Conservation (phyloP, 2,888 invertebrate genomes). For the Lysandra bellargus region DNA sequence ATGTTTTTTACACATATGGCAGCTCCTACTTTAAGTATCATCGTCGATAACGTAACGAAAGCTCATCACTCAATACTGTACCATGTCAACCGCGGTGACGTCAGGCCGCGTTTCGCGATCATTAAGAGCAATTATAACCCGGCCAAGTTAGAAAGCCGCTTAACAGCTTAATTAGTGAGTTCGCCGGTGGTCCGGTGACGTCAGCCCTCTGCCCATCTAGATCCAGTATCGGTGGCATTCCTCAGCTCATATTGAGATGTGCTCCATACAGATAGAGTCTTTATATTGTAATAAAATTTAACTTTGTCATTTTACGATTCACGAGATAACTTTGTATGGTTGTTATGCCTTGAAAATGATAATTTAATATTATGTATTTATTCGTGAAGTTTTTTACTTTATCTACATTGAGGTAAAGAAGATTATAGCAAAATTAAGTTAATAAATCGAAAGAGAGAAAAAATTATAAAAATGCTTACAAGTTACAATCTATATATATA, state of each 20-base stretch:
- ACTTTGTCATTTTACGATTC: slow-evolving; percentile 27
- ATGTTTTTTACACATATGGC: background rate
- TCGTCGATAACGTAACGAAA: background rate
- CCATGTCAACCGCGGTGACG: slow-evolving; percentile 3
- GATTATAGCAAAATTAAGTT: no score
- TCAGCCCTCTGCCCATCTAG: slow-evolving; percentile 36
- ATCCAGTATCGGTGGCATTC: slow-evolving; percentile 18
- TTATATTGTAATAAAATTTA: slow-evolving; percentile 30
- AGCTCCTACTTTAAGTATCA: background rate
- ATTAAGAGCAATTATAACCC: slow-evolving; percentile 20
- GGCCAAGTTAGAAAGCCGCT: slow-evolving; percentile 33
- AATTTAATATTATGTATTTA: background rate
- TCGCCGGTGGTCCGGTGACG: slow-evolving; percentile 48
- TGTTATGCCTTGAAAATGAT: background rate
- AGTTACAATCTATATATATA: no score
- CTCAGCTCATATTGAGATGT: slow-evolving; percentile 25
- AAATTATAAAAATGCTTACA: no score
- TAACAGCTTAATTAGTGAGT: slow-evolving; percentile 52
- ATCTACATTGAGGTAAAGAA: no score
- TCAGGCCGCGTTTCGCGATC: background rate
- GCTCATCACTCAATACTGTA: background rate
- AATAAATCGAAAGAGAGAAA: no score
- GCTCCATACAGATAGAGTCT: slow-evolving; percentile 8
- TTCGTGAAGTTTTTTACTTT: background rate
- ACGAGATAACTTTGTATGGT: slow-evolving; percentile 11